Evolutionary conservation across 2,888 invertebrate species (phyloP).

Genomic region (Cinara cedri): DNA sequence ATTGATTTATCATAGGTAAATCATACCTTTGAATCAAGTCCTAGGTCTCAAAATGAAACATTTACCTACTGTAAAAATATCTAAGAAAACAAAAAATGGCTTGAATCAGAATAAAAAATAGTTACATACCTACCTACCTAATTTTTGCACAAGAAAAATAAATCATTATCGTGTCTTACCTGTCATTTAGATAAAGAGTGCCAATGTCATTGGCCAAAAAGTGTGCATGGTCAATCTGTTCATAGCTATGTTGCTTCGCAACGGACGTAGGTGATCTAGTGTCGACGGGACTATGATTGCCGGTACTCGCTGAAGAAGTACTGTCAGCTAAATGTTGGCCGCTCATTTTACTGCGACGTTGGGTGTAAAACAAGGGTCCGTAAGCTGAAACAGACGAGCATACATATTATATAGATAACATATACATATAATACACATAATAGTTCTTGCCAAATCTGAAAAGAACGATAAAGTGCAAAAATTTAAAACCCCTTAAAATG

Average conservation of each 20-base stretch:
- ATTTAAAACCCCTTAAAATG: neutral
- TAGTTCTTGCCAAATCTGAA: neutral
- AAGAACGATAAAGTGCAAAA: neutral
- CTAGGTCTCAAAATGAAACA: too few relatives aligned
- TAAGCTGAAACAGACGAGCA: constrained; percentile 22
- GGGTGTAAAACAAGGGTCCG: constrained; percentile 49
- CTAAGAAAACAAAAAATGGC: too few relatives aligned
- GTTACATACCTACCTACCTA: too few relatives aligned
- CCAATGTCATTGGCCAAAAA: constrained; percentile 87
- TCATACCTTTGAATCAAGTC: too few relatives aligned
- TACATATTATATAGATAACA: too few relatives aligned
- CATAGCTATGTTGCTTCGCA: constrained; percentile 39
- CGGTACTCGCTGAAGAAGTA: neutral
- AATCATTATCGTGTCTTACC: constrained; percentile 64
- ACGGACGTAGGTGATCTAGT: constrained; percentile 1
- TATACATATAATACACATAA: too few relatives aligned
- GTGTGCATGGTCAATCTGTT: constrained; percentile 71
- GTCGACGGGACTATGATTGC: constrained; percentile 1
- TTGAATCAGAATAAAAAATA: too few relatives aligned
- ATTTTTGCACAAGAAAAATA: too few relatives aligned
- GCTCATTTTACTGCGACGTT: constrained; percentile 46
- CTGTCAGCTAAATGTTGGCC: constrained; percentile 39
- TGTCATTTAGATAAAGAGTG: constrained; percentile 81
- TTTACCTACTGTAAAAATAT: too few relatives aligned
- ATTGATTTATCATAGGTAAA: too few relatives aligned